Percentiles rank a stretch among this genome's conserved stretches.
These are phyloP conservation scores for Bergia puertoricense DNA, from an alignment of 92 coral and sea anemone species.

Conservation along the genomic window DNA sequence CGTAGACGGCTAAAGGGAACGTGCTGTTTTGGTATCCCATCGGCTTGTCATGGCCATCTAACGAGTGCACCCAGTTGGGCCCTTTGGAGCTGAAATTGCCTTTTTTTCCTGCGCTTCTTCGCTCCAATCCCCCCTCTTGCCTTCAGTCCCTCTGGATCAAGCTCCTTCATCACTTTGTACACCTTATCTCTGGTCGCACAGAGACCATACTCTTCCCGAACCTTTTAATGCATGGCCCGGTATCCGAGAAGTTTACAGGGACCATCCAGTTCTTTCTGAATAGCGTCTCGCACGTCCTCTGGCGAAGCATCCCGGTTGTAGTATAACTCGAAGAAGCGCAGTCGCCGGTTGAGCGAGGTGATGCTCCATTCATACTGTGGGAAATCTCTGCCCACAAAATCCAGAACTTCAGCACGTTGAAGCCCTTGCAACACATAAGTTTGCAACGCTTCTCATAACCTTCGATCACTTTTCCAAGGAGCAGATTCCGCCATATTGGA, in stretches of 20 bases:
- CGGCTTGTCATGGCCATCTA: too few relatives aligned
- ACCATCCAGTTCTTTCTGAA: background rate
- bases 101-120: too few relatives aligned
- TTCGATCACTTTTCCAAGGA: background rate
- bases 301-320: background rate
- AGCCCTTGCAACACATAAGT: background rate
- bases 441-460: background rate
- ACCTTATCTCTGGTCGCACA: too few relatives aligned
- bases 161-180: too few relatives aligned
- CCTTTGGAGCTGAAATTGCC: too few relatives aligned
- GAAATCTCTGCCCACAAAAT: background rate
- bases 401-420: background rate
- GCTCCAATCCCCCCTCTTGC: too few relatives aligned
- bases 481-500: background rate
- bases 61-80: too few relatives aligned
- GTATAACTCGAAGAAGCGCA: background rate
- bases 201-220: too few relatives aligned
- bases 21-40: too few relatives aligned
- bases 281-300: background rate
- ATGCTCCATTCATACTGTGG: background rate
- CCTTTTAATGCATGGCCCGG: background rate
- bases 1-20: too few relatives aligned
- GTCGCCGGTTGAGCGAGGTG: background rate
- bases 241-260: background rate
- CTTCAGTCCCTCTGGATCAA: too few relatives aligned